A percentile compares a stretch with the other conserved stretches of the same genome.
Evolutionary conservation across 2,797 vertebrate genomes (phyloP).

Genomic region (Coreius guichenoti): DNA sequence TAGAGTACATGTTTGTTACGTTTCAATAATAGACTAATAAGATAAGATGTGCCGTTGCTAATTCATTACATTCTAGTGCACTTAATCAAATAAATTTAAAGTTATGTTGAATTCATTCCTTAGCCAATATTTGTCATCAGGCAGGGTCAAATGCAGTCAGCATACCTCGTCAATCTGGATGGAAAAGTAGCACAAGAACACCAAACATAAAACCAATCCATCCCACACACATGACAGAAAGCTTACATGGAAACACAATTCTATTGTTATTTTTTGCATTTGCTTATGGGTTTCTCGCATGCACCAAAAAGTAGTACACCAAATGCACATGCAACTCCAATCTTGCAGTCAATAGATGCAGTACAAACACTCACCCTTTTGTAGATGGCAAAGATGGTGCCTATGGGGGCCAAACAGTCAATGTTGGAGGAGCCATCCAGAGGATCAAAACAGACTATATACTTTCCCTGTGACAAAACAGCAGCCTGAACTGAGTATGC

Average conservation of each 20-base stretch:
- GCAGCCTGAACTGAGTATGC: not conserved
- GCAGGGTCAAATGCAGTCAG: conserved; percentile 44
- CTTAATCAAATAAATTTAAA: not conserved
- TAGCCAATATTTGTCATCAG: conserved; percentile 49
- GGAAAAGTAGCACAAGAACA: conserved; percentile 52
- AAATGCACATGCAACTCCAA: conserved; percentile 18
- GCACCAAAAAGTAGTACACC: not conserved
- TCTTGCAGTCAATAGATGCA: not conserved
- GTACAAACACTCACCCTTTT: conserved; percentile 82
- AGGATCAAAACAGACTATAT: conserved; percentile 95
- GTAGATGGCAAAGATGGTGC: conserved; percentile 97
- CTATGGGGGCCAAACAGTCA: conserved; percentile 95
- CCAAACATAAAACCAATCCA: conserved; percentile 21
- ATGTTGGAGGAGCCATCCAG: conserved; percentile 99
- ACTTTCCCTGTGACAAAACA: conserved; percentile 86
- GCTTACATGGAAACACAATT: not conserved
- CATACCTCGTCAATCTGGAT: conserved; percentile 62
- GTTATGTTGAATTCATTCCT: conserved; percentile 11
- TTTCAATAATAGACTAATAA: not conserved
- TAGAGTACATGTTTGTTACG: conserved; percentile 21
- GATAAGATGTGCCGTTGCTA: not conserved
- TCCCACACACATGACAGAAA: conserved; percentile 12
- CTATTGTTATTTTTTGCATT: not conserved
- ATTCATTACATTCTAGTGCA: not conserved
- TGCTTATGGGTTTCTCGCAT: not conserved